Evolutionary conservation across 2,113 vertebrate species (phyloP).

Genomic region (Nymphicus hollandicus): DNA sequence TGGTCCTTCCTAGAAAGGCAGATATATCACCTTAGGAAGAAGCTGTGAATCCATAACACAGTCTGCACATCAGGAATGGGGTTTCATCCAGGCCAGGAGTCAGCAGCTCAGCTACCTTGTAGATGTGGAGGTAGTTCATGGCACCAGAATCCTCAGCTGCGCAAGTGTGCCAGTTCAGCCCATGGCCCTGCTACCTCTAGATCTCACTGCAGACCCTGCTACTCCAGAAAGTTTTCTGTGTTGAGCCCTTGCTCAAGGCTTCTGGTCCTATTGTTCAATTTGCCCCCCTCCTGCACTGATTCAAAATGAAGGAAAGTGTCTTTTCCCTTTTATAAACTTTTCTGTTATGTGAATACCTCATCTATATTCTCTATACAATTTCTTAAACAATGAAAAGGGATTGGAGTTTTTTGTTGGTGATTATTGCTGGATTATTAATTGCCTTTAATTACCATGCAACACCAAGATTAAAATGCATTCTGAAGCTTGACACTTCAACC

Average conservation of each 20-base stretch:
- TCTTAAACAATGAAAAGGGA: not conserved
- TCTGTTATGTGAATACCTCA: not conserved
- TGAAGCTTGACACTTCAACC: slow-evolving; percentile 65
- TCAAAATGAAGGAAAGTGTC: not conserved
- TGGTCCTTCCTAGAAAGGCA: not conserved
- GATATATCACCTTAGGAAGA: not conserved
- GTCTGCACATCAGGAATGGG: not conserved
- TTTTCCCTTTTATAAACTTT: not conserved
- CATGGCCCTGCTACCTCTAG: not conserved
- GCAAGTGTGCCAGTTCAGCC: not conserved
- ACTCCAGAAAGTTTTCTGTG: not conserved
- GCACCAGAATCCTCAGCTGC: not conserved
- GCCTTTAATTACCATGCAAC: slow-evolving; percentile 42
- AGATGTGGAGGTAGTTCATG: not conserved
- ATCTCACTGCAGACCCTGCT: not conserved
- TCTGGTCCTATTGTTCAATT: not conserved
- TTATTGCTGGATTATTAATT: slow-evolving; percentile 61
- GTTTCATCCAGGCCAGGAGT: not conserved
- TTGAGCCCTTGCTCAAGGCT: not conserved
- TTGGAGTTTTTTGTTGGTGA: not conserved
- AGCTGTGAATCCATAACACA: not conserved
- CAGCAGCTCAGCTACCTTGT: not conserved
- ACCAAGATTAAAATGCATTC: slow-evolving; percentile 58
- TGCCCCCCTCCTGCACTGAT: rapidly evolving
- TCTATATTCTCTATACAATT: not conserved